phyloP scores from a whole-genome alignment of 2,888 invertebrate genomes.

The Xylota sylvarum region DNA sequence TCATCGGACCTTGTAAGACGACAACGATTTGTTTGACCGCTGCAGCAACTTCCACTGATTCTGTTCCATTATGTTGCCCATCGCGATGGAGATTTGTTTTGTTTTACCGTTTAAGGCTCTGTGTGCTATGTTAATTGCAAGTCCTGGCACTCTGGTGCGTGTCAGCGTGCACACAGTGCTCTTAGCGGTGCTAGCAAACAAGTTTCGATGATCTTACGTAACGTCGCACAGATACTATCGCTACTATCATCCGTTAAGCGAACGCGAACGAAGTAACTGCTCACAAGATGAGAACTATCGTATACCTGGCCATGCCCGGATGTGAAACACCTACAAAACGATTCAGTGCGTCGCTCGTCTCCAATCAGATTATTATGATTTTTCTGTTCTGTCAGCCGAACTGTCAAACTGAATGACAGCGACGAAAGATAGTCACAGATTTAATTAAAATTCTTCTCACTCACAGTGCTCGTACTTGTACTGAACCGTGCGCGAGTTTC shows the following conservation, averaged over 20 bases:
- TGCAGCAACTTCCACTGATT: slow-evolving; percentile 55
- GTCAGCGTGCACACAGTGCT: slow-evolving; percentile 40
- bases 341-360: slow-evolving; percentile 10
- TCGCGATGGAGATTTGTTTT: slow-evolving; percentile 53
- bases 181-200: slow-evolving; percentile 40
- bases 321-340: slow-evolving; percentile 67
- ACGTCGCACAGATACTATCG: slow-evolving; percentile 58
- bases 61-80: slow-evolving; percentile 33
- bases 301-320: slow-evolving; percentile 28
- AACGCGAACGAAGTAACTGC: slow-evolving; percentile 43
- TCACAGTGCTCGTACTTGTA: background rate
- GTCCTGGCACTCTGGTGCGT: slow-evolving; percentile 63
- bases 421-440: slow-evolving; percentile 73
- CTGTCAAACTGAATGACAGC: slow-evolving; percentile 74
- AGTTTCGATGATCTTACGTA: slow-evolving; percentile 59
- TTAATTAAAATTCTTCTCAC: slow-evolving; percentile 74
- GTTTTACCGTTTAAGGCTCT: slow-evolving; percentile 68
- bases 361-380: slow-evolving; percentile 72
- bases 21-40: slow-evolving; percentile 72
- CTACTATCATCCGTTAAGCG: slow-evolving; percentile 62
- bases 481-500: slow-evolving; percentile 28
- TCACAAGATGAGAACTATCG: slow-evolving; percentile 5
- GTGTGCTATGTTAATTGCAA: slow-evolving; percentile 72
- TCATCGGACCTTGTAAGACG: slow-evolving; percentile 76
- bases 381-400: slow-evolving; percentile 66